These are phyloP conservation scores for Rhipidura dahli DNA, from an alignment of 2,113 vertebrate species.

Conservation along the genomic window DNA sequence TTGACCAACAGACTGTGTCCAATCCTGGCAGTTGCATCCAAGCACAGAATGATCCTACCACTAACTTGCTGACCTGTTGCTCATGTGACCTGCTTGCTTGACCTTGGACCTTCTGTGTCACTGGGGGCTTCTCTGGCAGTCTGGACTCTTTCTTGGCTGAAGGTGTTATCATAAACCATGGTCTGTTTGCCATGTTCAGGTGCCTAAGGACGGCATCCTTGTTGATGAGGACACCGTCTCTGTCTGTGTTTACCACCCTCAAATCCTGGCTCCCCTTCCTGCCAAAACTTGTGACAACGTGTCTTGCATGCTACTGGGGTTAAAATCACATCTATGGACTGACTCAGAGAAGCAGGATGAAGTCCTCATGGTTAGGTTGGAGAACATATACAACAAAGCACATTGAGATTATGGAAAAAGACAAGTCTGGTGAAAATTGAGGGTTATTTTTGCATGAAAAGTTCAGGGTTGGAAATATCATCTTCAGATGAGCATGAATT, in stretches of 20 bases:
- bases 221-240: background rate
- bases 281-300: background rate
- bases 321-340: background rate
- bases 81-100: background rate
- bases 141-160: background rate
- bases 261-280: background rate
- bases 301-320: background rate
- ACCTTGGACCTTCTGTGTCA: background rate
- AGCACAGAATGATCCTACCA: background rate
- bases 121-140: background rate
- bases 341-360: background rate
- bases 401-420: background rate
- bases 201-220: background rate
- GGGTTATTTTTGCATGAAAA: background rate
- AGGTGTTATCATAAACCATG: background rate
- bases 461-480: background rate
- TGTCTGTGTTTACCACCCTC: accelerated
- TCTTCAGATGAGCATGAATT: background rate
- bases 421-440: background rate
- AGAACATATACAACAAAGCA: background rate
- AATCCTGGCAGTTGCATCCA: background rate
- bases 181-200: background rate
- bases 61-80: background rate
- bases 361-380: background rate
- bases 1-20: background rate